Conservation (phyloP, 2,888 invertebrate species). For the Lymantria dispar region DNA sequence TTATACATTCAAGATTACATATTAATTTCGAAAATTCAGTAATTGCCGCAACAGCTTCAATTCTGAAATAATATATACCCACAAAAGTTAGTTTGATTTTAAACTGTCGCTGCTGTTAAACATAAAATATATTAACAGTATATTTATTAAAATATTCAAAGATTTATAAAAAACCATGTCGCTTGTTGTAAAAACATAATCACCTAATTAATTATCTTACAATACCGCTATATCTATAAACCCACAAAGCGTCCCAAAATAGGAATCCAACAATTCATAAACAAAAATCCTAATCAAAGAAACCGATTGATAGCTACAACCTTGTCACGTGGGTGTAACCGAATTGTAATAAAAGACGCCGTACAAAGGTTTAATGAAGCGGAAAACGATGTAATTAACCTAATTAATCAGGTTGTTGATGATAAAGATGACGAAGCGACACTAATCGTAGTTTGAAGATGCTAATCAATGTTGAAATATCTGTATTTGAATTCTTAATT, state of each 20-base stretch:
- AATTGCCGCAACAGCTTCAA: too few species aligned
- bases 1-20: too few species aligned
- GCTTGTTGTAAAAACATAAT: background rate
- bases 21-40: too few species aligned
- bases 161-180: too few species aligned
- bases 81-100: too few species aligned
- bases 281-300: constrained; percentile 25
- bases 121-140: too few species aligned
- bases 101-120: too few species aligned
- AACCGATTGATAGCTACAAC: constrained; percentile 22
- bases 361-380: constrained; percentile 49
- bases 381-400: constrained; percentile 55
- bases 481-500: constrained; percentile 2
- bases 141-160: too few species aligned
- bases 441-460: constrained; percentile 21
- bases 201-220: background rate
- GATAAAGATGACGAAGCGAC: constrained; percentile 21
- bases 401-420: constrained; percentile 43
- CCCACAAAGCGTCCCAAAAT: constrained; percentile 16
- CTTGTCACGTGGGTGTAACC: constrained; percentile 43
- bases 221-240: constrained; percentile 9
- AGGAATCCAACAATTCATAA: constrained; percentile 12
- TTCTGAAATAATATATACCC: too few species aligned
- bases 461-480: constrained; percentile 7
- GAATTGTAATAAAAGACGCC: constrained; percentile 46